These are phyloP conservation scores for Dreissena rostriformis DNA, from an alignment of 1,140 invertebrate genomes.

Conservation along the genomic window DNA sequence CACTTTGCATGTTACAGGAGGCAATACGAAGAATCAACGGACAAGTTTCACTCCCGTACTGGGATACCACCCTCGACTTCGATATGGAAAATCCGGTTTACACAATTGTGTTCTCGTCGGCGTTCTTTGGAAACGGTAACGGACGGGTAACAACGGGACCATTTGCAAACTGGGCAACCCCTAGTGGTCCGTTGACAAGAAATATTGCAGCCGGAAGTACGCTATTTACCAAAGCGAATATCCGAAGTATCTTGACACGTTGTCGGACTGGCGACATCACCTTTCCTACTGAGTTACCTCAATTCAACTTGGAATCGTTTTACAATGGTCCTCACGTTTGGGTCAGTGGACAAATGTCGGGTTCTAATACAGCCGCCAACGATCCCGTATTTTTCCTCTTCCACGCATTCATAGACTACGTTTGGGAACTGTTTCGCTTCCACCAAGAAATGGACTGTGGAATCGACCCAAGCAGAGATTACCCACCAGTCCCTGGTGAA, in stretches of 20 bases:
- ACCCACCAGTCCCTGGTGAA: constrained; percentile 5
- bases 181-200: constrained; percentile 20
- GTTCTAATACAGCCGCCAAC: constrained; percentile 69
- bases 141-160: constrained; percentile 79
- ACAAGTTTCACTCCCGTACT: constrained; percentile 77
- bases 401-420: constrained; percentile 78
- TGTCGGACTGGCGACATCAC: too few species aligned
- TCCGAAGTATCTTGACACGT: too few species aligned
- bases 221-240: too few species aligned
- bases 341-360: constrained; percentile 68
- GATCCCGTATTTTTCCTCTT: constrained; percentile 80
- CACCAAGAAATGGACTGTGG: constrained; percentile 16
- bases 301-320: constrained; percentile 61
- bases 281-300: too few species aligned
- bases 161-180: constrained; percentile 67
- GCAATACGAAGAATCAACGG: constrained; percentile 62
- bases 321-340: constrained; percentile 66
- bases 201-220: too few species aligned
- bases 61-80: constrained; percentile 77
- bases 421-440: constrained; percentile 67
- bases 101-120: constrained; percentile 75
- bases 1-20: constrained; percentile 43
- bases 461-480: constrained; percentile 18
- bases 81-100: constrained; percentile 73
- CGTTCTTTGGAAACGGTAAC: constrained; percentile 78